Base-by-base conservation (phyloP, 2,113 vertebrate species). In the Chunga burmeisteri region DNA sequence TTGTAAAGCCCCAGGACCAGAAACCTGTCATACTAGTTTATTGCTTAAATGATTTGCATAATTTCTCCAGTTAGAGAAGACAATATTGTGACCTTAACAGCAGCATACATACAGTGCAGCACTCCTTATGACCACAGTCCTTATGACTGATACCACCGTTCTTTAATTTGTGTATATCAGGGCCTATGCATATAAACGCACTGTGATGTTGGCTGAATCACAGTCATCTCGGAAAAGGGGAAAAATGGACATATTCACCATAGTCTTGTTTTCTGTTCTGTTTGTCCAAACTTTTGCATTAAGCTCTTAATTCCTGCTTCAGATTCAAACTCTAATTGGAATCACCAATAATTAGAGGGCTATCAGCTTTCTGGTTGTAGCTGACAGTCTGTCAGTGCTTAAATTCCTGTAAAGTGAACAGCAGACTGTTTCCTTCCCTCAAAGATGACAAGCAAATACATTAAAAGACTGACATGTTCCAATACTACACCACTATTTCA, bases 121-220 rank as follows among this genome's bases (percentile, higher is more conserved):
- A 71, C 49, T 58, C 36, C 15, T 58, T 62, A 13, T 42, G 26
- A 68, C 18, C 6, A 13, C 32, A 67, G 9, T 52, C 67, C 22
- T 59, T 73, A 70, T 0, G 2, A 79, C 1, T 71, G 23, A 49
- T 29, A 63, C 6, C 40, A 67, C 0, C 0, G 22, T 52, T 63
- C 59, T 73, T 56, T 42, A 26, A 63, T 34, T 55, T 47, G 9
- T 7, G 1, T 25, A 10, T 13, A 47, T 47, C 18, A 58, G 10
- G 6, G 20, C 58, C 27, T 52, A 46, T 12, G 23, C 12, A 58
- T 55, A 50, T 22, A 77, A 84, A 91, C 59, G 16, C 27, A 78
- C 20, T 66, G 23, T 46, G 52, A 90, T 46, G 7, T 16, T 53
- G 16, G 12, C 14, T 73, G 30, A 62, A 65, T 40, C 13, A 62